phyloP scores from a whole-genome alignment of 2,797 vertebrate genomes.

The Myotis vivesi region DNA sequence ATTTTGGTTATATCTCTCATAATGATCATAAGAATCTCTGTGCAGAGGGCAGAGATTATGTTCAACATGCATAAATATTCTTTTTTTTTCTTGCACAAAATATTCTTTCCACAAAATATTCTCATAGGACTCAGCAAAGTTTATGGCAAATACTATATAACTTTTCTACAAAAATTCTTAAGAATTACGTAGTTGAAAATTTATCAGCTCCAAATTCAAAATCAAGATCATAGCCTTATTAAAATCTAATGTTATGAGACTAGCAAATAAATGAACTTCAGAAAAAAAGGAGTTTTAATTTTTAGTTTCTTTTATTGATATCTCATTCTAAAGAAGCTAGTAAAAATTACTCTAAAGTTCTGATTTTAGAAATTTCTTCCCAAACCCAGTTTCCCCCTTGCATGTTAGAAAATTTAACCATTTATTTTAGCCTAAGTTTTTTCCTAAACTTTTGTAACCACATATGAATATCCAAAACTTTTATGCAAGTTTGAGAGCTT shows the following conservation, averaged over 20 bases:
- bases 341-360: slow-evolving; percentile 9
- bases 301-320: slow-evolving; percentile 1
- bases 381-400: neutral
- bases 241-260: neutral
- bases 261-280: slow-evolving; percentile 35
- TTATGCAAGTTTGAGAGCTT: neutral
- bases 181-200: neutral
- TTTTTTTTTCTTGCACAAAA: neutral
- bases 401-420: neutral
- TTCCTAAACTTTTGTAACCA: slow-evolving; percentile 11
- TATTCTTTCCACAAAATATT: slow-evolving; percentile 18
- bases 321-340: slow-evolving; percentile 18
- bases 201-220: slow-evolving; percentile 11
- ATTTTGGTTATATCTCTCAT: neutral
- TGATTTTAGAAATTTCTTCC: slow-evolving; percentile 28
- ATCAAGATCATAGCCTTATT: neutral
- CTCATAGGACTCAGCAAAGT: neutral
- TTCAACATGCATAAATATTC: neutral
- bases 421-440: neutral
- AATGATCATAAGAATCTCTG: neutral
- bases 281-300: neutral
- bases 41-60: neutral
- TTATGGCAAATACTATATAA: neutral
- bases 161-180: neutral
- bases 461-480: neutral